Base-by-base conservation (phyloP, 2,888 invertebrate genomes). In the Callosobruchus maculatus region DNA sequence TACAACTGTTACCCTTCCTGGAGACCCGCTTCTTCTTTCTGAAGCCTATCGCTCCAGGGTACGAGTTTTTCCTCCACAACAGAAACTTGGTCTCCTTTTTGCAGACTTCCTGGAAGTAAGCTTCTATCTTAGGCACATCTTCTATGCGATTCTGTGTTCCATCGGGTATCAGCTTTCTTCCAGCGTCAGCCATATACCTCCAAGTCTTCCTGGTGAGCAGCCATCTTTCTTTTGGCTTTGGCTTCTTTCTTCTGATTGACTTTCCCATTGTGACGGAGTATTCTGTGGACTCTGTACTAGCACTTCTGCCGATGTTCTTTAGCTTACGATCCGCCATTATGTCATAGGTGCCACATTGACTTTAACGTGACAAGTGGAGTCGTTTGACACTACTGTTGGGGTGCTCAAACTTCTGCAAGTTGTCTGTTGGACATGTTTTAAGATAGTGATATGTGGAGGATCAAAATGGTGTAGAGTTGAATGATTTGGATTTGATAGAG, bases 111-210 rank as follows among this genome's bases (percentile, higher is more conserved):
- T 95, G 95, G 85, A 95, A 96, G 85, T 95, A 93, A 22, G 93
- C 93, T 84, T 96, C 95, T 80, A 95, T 92, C 79, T 93, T 92
- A 1, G 94, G 93, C 75, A 96, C 89, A 83, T 95, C 95, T 83
- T 95, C 95, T 0, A 90, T 86, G 3, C 92, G 90, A 85, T 93
- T 93, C 83, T 91, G 91, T 2, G 90, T 90, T 21, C 94, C 93
- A 72, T 95, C 95, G 20, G 96, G 96, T 74, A 96, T 92, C 72
- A 96, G 89, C 83, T 94, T 93, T 75, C 94, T 92, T 70, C 96
- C 96, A 31, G 95, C 95, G 81, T 96, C 96, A n/a, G 95, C 92
- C 96, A 96, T 96, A 87, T 96, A 96, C 81, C 95, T 90, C 96
- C 96, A 96, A 71, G 96, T 96, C 88, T 96, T 96, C 76, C 96